Evolutionary conservation across 2,113 vertebrate species (phyloP).

Genomic region (Sialia sialis): DNA sequence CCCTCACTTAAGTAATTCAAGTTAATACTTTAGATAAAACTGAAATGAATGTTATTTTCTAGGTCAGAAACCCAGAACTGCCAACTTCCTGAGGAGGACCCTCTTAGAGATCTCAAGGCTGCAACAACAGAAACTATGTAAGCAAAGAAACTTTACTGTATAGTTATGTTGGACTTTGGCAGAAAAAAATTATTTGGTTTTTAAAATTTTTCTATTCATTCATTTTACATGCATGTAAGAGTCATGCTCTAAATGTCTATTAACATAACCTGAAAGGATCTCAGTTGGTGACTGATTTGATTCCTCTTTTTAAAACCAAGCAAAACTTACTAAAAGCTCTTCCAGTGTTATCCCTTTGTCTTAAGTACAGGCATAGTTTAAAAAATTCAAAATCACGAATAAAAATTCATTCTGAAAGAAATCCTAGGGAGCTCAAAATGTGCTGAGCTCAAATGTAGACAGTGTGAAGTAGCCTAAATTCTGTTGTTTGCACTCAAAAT

Average conservation of each 20-base stretch:
- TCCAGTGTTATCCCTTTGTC: background rate
- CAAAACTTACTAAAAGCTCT: background rate
- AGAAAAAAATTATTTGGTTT: background rate
- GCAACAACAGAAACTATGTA: slow-evolving; percentile 84
- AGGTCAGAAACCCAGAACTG: slow-evolving; percentile 68
- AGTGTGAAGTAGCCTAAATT: background rate
- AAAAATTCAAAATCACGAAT: background rate
- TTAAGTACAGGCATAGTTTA: background rate
- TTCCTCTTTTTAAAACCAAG: background rate
- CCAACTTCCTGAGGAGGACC: slow-evolving; percentile 69
- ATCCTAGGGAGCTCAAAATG: background rate
- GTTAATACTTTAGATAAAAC: background rate
- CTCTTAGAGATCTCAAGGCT: slow-evolving; percentile 76
- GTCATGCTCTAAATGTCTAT: background rate
- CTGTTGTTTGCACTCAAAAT: background rate
- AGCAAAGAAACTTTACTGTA: slow-evolving; percentile 31
- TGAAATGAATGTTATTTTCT: background rate
- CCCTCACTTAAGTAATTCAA: background rate
- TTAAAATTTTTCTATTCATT: background rate
- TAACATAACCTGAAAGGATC: background rate
- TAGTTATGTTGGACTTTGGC: background rate
- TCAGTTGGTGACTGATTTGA: background rate
- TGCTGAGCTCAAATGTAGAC: background rate
- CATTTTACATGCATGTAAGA: background rate
- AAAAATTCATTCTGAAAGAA: background rate